Base-by-base conservation (phyloP, 2,113 vertebrate species). In the Ovibos moschatus region DNA sequence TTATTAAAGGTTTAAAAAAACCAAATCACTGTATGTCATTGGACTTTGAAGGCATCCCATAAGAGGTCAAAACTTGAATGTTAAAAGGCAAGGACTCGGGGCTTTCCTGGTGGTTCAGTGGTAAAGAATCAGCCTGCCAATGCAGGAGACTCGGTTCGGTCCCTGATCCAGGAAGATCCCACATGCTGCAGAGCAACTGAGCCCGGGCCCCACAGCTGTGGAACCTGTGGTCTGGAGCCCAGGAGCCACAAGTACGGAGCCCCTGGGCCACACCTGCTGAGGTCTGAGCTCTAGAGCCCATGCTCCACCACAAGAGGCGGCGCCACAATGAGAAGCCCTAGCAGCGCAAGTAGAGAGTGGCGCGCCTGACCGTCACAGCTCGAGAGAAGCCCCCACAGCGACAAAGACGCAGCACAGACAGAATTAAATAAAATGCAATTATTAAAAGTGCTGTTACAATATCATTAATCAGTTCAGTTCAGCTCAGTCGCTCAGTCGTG, bases 291-390 rank as follows among this genome's bases (percentile, higher is more conserved):
- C 9, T 23, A 0, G 13, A 23, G 9, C n/a, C n/a, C 5, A 2
- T 40, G 21, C 21, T 40, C 67, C 36, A 13, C 21, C 6, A 13
- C 21, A 6, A 5, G 67, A 25, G 67, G 21, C 4, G 33, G 10
- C 19, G 1, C 19, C 67, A 6, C 19, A 6, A 2, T 19, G 19
- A 40, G 67, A 36, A 23, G 19, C 9, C 67, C 19, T 5, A 3
- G 36, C 36, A 40, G 36, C 10, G 2, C 67, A 2, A 3, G 19
- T 25, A 13, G 67, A 71, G 64, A 6, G n/a, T 3, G 11, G 67
- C 0, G 10, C 9, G 19, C n/a, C 19, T 6, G 67, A 21, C 1
- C 2, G 1, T 13, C 21, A 3, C 36, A 25, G 36, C 19, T 40
- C 1, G 21, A 40, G n/a, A 40, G 36, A 13, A 2, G 36, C 67